Percentiles rank a stretch among this genome's conserved stretches.
These are phyloP conservation scores for Mesopsocus fuscifrons DNA, from an alignment of 2,888 invertebrate species.

Conservation along the genomic window DNA sequence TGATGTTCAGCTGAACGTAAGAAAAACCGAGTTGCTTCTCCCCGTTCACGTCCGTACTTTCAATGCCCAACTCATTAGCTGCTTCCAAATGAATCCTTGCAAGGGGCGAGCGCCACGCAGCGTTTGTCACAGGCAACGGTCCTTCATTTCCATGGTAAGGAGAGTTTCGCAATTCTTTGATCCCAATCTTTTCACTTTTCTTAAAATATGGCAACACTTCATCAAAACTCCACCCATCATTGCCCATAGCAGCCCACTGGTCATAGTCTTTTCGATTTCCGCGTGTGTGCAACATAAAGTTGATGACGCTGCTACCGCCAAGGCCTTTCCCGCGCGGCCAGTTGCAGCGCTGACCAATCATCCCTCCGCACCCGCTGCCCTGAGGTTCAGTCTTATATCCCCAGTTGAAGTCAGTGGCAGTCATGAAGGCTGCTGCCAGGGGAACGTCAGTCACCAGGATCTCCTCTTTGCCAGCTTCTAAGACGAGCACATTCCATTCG, in stretches of 20 bases:
- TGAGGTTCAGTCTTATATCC: conserved; percentile 28
- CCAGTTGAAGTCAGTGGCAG: conserved; percentile 22
- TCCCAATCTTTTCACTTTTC: conserved; percentile 21
- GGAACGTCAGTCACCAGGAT: conserved; percentile 28
- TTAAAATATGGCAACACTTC: conserved; percentile 24
- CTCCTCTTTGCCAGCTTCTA: conserved; percentile 31
- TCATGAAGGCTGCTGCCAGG: conserved; percentile 23
- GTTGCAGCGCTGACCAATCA: conserved; percentile 19
- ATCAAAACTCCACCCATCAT: conserved; percentile 26
- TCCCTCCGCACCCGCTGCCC: conserved; percentile 20
- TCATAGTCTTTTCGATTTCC: conserved; percentile 31
- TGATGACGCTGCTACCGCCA: conserved; percentile 32
- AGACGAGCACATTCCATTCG: conserved; percentile 27
- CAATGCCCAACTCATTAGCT: conserved; percentile 42
- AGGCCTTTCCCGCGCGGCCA: conserved; percentile 29
- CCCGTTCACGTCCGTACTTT: conserved; percentile 48
- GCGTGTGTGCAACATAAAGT: conserved; percentile 34
- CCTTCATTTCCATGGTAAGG: conserved; percentile 40
- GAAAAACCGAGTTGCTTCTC: conserved; percentile 42
- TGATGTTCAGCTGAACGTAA: conserved; percentile 39
- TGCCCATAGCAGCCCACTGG: conserved; percentile 28
- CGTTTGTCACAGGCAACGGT: conserved; percentile 36
- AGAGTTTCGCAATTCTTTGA: conserved; percentile 21
- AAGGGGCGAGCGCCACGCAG: conserved; percentile 30
- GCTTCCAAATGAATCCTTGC: conserved; percentile 37